Evolutionary conservation across 2,888 invertebrate genomes (phyloP), one percentile per base, ranked within the genome.

Genomic region (Abrostola tripartita): DNA sequence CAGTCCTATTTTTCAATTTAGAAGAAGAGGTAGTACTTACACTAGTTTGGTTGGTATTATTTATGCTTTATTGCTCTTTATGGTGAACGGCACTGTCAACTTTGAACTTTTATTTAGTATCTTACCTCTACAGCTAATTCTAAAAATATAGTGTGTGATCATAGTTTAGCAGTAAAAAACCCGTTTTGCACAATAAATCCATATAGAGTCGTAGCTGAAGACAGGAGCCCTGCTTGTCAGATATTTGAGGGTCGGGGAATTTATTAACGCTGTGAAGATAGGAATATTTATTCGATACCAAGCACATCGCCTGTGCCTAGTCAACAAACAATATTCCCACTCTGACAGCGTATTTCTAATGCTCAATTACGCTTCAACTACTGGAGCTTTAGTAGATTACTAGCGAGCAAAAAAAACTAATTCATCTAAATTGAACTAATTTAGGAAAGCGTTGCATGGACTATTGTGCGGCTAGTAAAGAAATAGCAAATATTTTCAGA

Each of bases 191-290:
- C 47, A 54, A 61, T 57, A 42, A 47, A 58, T 52, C 41, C 37
- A 58, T 60, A 59, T 52, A 53, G 52, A 56, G 87, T 90, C 92
- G 92, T 88, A 92, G 93, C 93, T 92, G 94, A 94, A 84, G 92
- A 93, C 86, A 89, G 91, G 93, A 88, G 80, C 88, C 83, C 93
- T 94, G 94, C 94, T 86, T 91, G 84, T 93, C 93, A 92, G 94
- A 94, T 89, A 92, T 86, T 85, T 74, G 93, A 94, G 93, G 94
- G 92, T 80, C 44, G 51, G 42, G 59, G 37, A 40, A 50, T 55
- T 38, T 52, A 37, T 61, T 49, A 54, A 49, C 60, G 82, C 86
- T 91, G 91, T 83, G 74, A 82, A 81, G 68, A 76, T 72, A 83
- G 90, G 89, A 89, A 74, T 54, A 64, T 61, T 52, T 60, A 69